Evolutionary conservation across 1,140 invertebrate species (phyloP).

Genomic region (Mesaphorura yosii): DNA sequence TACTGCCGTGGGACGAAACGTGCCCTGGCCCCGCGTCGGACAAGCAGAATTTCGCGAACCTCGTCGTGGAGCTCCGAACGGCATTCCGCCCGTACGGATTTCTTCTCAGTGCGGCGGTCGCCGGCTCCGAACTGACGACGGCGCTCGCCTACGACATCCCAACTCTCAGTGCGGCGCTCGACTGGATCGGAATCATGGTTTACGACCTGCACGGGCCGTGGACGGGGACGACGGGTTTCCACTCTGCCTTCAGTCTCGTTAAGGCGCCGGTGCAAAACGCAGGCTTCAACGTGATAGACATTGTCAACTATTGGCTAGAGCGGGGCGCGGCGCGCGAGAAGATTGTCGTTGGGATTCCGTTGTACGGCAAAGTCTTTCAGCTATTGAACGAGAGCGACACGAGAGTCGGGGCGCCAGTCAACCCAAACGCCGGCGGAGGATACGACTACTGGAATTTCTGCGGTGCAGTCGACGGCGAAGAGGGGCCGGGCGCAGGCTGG

Average conservation of each 20-base stretch:
- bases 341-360: conserved; percentile 59
- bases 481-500: conserved; percentile 53
- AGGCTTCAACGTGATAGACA: conserved; percentile 68
- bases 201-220: conserved; percentile 81
- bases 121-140: conserved; percentile 33
- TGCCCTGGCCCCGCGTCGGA: conserved; percentile 47
- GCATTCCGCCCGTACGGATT: conserved; percentile 55
- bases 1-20: conserved; percentile 53
- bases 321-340: conserved; percentile 60
- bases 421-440: conserved; percentile 62
- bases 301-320: conserved; percentile 65
- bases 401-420: conserved; percentile 54
- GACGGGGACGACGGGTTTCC: conserved; percentile 74
- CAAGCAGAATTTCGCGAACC: conserved; percentile 51
- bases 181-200: conserved; percentile 75
- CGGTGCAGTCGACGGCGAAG: too few relatives aligned
- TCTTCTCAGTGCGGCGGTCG: conserved; percentile 47
- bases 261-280: conserved; percentile 56
- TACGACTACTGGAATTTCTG: conserved; percentile 65
- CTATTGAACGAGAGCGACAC: conserved; percentile 50
- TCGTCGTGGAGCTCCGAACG: conserved; percentile 58
- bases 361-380: conserved; percentile 73
- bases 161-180: conserved; percentile 52
- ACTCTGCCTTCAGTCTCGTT: conserved; percentile 67
- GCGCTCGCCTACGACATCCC: conserved; percentile 60